Evolutionary conservation across 2,797 vertebrate species (phyloP).

Genomic region (Fundulus diaphanus): DNA sequence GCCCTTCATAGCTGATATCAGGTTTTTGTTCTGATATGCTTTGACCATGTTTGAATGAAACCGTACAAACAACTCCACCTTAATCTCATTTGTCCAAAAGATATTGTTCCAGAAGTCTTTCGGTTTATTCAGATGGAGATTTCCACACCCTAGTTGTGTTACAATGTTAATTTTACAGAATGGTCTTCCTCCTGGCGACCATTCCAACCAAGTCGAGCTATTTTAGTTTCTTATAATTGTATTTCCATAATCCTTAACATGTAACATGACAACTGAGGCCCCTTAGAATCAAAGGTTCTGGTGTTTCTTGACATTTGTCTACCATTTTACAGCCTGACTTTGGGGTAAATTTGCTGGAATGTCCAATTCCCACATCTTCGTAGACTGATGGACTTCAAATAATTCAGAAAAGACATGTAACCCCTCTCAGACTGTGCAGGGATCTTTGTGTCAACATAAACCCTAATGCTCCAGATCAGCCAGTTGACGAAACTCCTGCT

Average conservation of each 20-base stretch:
- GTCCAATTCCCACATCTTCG: neutral
- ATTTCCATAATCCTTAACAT: neutral
- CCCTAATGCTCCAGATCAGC: neutral
- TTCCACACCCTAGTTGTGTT: neutral
- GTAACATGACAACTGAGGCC: no score
- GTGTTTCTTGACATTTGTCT: neutral
- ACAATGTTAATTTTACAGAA: neutral
- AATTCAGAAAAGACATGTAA: neutral
- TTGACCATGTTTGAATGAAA: no score
- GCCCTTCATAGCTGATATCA: neutral
- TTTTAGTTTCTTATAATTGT: neutral
- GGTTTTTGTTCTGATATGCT: neutral
- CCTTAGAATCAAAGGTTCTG: no score
- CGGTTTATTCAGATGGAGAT: neutral
- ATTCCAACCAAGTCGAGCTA: neutral
- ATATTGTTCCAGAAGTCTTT: no score
- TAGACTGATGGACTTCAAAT: no score
- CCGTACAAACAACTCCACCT: neutral
- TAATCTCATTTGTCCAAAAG: no score
- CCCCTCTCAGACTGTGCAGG: neutral
- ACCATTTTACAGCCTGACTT: neutral
- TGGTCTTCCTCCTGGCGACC: neutral
- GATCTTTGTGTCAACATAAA: neutral
- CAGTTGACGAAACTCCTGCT: neutral
- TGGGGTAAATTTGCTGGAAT: neutral